phyloP scores from a whole-genome alignment of 2,113 vertebrate species.

The Enhydra lutris region DNA sequence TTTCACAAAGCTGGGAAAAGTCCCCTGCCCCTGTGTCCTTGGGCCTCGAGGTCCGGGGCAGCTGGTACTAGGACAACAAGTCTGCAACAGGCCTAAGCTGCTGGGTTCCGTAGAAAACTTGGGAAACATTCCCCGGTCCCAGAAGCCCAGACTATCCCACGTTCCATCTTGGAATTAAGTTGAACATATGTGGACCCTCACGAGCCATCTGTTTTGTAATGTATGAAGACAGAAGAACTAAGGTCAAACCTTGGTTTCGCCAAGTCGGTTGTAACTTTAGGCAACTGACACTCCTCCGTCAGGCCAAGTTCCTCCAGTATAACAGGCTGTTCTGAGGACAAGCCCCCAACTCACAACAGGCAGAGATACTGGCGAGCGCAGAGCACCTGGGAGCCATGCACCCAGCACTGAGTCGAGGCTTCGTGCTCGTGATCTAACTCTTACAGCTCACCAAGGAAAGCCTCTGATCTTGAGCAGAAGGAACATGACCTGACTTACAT shows the following conservation, averaged over 20 bases:
- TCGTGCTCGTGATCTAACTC: fast-evolving
- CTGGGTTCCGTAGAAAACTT: not conserved
- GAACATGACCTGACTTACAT: not conserved
- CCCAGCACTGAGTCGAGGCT: not conserved
- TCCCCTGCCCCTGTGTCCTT: not conserved
- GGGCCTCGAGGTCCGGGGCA: not conserved
- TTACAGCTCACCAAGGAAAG: not conserved
- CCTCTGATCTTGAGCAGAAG: not conserved
- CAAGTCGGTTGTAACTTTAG: not conserved
- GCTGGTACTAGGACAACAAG: not conserved
- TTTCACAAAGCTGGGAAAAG: not conserved
- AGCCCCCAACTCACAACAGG: not conserved
- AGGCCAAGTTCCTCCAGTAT: not conserved
- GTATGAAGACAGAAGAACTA: not conserved
- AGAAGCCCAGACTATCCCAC: not conserved
- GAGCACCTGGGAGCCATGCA: fast-evolving
- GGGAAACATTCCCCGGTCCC: not conserved
- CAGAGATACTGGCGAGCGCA: fast-evolving
- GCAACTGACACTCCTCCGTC: not conserved
- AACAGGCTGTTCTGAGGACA: not conserved
- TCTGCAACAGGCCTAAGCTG: not conserved
- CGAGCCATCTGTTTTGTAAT: not conserved
- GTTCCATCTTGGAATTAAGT: not conserved
- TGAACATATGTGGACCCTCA: not conserved
- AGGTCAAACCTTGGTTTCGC: not conserved